phyloP scores from a whole-genome alignment of 2,797 vertebrate genomes.

The Pseudochirops cupreus region DNA sequence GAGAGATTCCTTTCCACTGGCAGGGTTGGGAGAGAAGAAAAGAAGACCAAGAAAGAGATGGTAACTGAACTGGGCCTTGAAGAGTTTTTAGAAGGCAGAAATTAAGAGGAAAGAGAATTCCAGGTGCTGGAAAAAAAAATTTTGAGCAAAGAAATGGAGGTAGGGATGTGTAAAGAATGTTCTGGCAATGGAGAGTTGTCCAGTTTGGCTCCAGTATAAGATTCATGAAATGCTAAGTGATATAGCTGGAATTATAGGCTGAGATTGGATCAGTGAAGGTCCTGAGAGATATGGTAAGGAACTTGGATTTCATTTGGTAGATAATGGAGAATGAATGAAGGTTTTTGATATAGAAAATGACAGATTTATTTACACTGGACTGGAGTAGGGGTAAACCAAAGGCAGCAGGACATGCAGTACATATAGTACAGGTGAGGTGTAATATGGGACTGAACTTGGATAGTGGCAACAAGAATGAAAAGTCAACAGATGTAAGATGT shows the following conservation, averaged over 20 bases:
- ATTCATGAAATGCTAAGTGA: background rate
- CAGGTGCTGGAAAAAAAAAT: background rate
- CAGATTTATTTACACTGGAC: background rate
- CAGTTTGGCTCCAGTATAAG: background rate
- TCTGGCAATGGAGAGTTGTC: background rate
- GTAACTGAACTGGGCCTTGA: background rate
- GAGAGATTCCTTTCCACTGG: conserved; percentile 1
- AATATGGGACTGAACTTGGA: background rate
- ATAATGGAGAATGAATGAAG: background rate
- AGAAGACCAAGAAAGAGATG: background rate
- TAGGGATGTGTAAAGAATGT: background rate
- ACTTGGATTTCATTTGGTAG: background rate
- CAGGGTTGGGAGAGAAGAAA: background rate
- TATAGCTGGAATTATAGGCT: background rate
- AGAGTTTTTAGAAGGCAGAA: background rate
- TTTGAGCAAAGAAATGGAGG: background rate
- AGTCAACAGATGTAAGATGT: background rate
- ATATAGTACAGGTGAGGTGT: background rate
- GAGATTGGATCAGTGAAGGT: background rate
- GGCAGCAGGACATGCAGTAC: background rate
- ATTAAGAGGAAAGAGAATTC: background rate
- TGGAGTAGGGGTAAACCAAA: background rate
- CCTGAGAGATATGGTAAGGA: background rate
- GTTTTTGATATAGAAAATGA: background rate
- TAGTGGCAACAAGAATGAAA: background rate